Percentiles rank a stretch among this genome's conserved stretches.
Evolutionary conservation across 2,797 vertebrate species (phyloP).

Genomic region (Apogon talboti): DNA sequence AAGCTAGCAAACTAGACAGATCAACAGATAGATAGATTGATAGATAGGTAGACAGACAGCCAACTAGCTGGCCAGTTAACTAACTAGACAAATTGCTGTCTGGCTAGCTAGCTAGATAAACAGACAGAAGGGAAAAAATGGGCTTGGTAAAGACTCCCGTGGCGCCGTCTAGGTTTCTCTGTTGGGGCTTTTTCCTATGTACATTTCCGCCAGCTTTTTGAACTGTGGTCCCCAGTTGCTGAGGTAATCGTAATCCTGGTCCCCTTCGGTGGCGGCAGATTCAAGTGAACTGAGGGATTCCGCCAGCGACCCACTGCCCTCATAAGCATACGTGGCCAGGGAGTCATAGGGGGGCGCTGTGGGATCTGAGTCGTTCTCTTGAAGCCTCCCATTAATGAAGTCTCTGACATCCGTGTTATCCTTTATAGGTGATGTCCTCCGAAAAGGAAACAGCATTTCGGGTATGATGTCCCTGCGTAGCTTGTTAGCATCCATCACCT

Average conservation of each 20-base stretch:
- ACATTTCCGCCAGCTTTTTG: constrained; percentile 97
- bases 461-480: constrained; percentile 95
- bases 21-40: constrained; percentile 68
- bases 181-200: constrained; percentile 92
- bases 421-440: constrained; percentile 92
- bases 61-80: constrained; percentile 55
- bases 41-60: constrained; percentile 70
- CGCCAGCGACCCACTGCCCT: constrained; percentile 93
- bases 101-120: constrained; percentile 57
- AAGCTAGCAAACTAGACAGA: constrained; percentile 74
- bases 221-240: constrained; percentile 96
- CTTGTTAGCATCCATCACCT: constrained; percentile 94
- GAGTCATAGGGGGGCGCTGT: constrained; percentile 97
- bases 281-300: constrained; percentile 97
- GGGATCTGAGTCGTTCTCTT: constrained; percentile 94
- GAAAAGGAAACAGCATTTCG: constrained; percentile 91
- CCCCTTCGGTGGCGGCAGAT: constrained; percentile 91
- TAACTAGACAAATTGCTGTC: constrained; percentile 57
- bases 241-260: constrained; percentile 98
- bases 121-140: constrained; percentile 49
- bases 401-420: constrained; percentile 95
- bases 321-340: constrained; percentile 97
- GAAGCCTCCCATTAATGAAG: constrained; percentile 94
- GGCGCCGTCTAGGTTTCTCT: constrained; percentile 85
- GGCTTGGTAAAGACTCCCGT: constrained; percentile 1